Evolutionary conservation across 2,113 vertebrate genomes (phyloP).

Genomic region (Phycodurus eques): DNA sequence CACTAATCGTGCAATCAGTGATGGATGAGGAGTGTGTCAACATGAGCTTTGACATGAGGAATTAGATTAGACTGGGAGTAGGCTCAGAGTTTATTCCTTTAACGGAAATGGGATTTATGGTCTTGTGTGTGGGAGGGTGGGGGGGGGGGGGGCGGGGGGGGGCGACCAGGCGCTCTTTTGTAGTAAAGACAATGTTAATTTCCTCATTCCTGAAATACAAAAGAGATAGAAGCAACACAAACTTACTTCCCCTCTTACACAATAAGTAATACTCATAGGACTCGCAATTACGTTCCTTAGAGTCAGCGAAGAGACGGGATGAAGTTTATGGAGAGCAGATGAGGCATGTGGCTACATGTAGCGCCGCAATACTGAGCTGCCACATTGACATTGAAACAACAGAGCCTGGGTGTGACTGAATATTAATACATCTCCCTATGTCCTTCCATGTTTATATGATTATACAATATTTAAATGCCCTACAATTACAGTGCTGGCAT

Average conservation of each 20-base stretch:
- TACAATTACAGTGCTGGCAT: not conserved
- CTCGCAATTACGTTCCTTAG: conserved; percentile 40
- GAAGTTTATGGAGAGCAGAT: conserved; percentile 20
- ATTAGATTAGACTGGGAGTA: conserved; percentile 20
- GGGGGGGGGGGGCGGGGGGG: conserved; percentile 16
- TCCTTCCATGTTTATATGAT: not conserved
- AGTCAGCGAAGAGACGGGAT: conserved; percentile 21
- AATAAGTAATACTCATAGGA: conserved; percentile 1
- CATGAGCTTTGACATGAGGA: conserved; percentile 33
- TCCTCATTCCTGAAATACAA: conserved; percentile 46
- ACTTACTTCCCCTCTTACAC: not conserved
- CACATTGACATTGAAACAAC: conserved; percentile 1
- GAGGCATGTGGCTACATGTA: conserved; percentile 59
- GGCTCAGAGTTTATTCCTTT: conserved; percentile 6
- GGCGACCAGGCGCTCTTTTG: conserved; percentile 23
- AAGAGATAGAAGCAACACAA: not conserved
- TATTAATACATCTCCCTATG: conserved; percentile 1
- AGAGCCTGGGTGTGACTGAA: conserved; percentile 21
- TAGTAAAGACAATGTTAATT: conserved; percentile 26
- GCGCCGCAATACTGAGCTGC: conserved; percentile 9
- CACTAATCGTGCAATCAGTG: conserved; percentile 16
- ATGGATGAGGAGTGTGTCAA: conserved; percentile 53
- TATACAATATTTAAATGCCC: not conserved
- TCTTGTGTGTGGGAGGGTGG: conserved; percentile 14
- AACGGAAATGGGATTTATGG: conserved; percentile 37